Evolutionary conservation across 2,113 vertebrate species (phyloP), one percentile per base, ranked within the genome.

Genomic region (Sialia sialis): DNA sequence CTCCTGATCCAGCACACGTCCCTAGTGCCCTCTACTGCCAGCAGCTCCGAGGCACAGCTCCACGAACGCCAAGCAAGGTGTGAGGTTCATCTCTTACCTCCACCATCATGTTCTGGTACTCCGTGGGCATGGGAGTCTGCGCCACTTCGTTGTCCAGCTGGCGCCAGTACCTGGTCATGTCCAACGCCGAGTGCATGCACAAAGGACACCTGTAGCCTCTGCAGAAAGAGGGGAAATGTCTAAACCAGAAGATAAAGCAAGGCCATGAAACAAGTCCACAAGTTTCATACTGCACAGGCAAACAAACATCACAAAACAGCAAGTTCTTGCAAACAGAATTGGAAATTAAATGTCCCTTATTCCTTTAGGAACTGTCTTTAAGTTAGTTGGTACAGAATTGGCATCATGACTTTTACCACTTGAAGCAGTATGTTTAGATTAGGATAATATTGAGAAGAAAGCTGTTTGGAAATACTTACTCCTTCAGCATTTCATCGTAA

Each of bases 161-260:
- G 11, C 98, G 97, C 99, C 99, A 99, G 74, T 98, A 97, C 23
- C 97, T 73, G 10, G 95, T 96, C 99, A 99, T 99, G 70, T 99
- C 96, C 49, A 98, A 93, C 9, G 98, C 99, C 0, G 99, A 99
- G 77, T 98, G 99, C 99, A 99, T 99, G 92, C 99, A 99, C 56
- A 99, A 79, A 5, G 99, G 99, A 92, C 99, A 99, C 69, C 99
- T 98, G 95, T 99, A 99, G 18, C 97, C 98, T 81, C 99, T 99
- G 23, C 30, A 90, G 59, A 17, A 56, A 95, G 44, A 55, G 4
- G 30, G 5, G 6, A 34, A n/a, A 18, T 5, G 23, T 36, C 43
- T 17, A 11, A 51, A 25, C 76, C 26, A 89, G 74, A 77, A 78
- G 30, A 39, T 55, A 11, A 43, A 62, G 32, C 0, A 7, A 21